Evolutionary conservation across 2,113 vertebrate species (phyloP), one percentile per base, ranked within the genome.

Genomic region (Actenoides lindsayi): DNA sequence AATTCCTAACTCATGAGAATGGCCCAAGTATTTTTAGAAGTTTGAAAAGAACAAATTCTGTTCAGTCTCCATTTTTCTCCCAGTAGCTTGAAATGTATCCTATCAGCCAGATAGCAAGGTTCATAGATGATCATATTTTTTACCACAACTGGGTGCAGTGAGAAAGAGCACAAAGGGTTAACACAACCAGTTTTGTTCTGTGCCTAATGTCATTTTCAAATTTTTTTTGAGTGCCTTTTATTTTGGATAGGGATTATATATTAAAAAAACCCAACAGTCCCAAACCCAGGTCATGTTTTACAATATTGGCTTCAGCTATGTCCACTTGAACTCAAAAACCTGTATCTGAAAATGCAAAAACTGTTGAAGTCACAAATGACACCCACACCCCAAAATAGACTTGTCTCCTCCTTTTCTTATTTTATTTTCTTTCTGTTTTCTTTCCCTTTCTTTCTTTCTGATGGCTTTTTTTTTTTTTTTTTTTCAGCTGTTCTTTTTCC

Each of bases 1-100:
- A 96, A 97, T 98, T 97, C 95, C 96, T 91, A 96, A 96, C 89
- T 94, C 92, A 91, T 97, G 93, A 97, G 93, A 96, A 97, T 91
- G 41, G n/a, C 50, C 62, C 62, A 89, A 88, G 75, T 98, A 97
- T 97, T 97, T 98, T 96, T 97, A 97, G 96, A 94, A 93, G 74
- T 83, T 93, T 82, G 74, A 88, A 86, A 95, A 94, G 73, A 96
- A 90, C 46, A 90, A 94, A 91, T 91, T 90, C 83, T 91, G 16
- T 87, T 69, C 74, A 50, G 68, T 78, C 53, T 60, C n/a, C 19
- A 60, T 93, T 87, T 90, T 92, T 90, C 59, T 76, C 33, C 70
- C 35, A 80, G 24, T 6, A 63, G 16, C 28, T 85, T 91, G 56
- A 84, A 92, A 84, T 1, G 5, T 42, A 65, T 70, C 33, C 73